Evolutionary conservation across 2,113 vertebrate genomes (phyloP).

Genomic region (Spea multiplicata): DNA sequence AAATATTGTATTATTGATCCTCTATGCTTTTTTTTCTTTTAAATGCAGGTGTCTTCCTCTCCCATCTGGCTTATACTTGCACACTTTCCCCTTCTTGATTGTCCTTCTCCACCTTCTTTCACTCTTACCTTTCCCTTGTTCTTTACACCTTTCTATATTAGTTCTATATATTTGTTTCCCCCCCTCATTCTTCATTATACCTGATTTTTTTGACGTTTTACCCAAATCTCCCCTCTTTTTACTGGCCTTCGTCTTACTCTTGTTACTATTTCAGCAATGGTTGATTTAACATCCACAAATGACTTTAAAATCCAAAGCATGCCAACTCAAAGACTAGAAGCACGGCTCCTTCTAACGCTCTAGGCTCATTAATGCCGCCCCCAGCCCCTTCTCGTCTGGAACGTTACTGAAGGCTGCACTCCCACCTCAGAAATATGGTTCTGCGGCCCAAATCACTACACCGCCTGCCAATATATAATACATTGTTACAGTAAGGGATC

Average conservation of each 20-base stretch:
- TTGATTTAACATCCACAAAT: slow-evolving; percentile 1
- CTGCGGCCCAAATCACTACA: slow-evolving; percentile 22
- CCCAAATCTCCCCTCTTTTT: background rate
- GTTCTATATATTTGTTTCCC: background rate
- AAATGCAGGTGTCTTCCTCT: background rate
- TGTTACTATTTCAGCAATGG: slow-evolving; percentile 20
- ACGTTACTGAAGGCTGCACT: background rate
- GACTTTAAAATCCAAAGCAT: background rate
- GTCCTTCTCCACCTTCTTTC: slow-evolving; percentile 10
- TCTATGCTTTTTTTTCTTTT: background rate
- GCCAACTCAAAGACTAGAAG: background rate
- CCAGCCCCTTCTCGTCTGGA: background rate
- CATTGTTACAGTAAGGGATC: slow-evolving; percentile 43
- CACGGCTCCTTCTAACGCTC: slow-evolving; percentile 5
- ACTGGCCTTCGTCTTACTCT: background rate
- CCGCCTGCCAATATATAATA: slow-evolving; percentile 39
- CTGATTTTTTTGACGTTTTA: too few relatives aligned
- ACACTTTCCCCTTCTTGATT: slow-evolving; percentile 7
- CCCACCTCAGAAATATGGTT: slow-evolving; percentile 27
- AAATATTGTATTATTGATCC: background rate
- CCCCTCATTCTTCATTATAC: slow-evolving; percentile 3
- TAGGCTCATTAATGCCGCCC: background rate
- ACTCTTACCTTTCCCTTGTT: background rate
- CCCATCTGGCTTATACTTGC: background rate
- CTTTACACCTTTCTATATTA: background rate